Evolutionary conservation across 2,888 invertebrate genomes (phyloP).

Genomic region (Malacosoma neustria): DNA sequence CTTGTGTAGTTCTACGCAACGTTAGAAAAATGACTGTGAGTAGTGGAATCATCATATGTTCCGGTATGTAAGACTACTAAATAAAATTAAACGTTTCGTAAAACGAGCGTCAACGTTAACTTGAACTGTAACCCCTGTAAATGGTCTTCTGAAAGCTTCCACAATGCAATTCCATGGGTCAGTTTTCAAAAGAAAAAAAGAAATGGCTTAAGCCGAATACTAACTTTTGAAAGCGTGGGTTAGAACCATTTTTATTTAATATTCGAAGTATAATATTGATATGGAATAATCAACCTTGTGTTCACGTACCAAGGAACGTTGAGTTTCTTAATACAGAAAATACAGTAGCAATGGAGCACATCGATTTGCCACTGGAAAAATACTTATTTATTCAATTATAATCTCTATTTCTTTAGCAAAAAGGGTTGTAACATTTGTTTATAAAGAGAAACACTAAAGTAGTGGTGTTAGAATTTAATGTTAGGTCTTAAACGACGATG

Average conservation of each 20-base stretch:
- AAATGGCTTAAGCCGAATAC: conserved; percentile 29
- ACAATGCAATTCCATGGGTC: conserved; percentile 19
- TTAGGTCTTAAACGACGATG: conserved; percentile 4
- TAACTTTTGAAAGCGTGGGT: conserved; percentile 28
- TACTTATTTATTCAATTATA: background rate
- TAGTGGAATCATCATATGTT: too few relatives aligned
- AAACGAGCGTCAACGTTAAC: background rate
- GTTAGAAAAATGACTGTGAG: too few relatives aligned
- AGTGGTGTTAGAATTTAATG: conserved; percentile 6
- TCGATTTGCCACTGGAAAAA: conserved; percentile 7
- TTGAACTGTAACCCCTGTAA: background rate
- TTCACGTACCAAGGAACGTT: too few relatives aligned
- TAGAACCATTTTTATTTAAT: conserved; percentile 11
- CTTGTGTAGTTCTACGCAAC: too few relatives aligned
- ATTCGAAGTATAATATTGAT: conserved; percentile 4
- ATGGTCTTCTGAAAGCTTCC: conserved; percentile 11
- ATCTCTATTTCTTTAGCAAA: background rate
- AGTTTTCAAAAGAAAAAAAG: conserved; percentile 19
- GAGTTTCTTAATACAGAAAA: too few relatives aligned
- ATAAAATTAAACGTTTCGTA: background rate
- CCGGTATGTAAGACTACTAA: background rate
- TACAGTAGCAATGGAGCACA: background rate
- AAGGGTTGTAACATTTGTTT: background rate
- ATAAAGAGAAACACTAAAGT: background rate
- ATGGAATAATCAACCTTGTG: background rate